Percentiles rank a stretch among this genome's conserved stretches.
phyloP scores from a whole-genome alignment of 2,888 invertebrate species.

The Eupithecia subumbrata region DNA sequence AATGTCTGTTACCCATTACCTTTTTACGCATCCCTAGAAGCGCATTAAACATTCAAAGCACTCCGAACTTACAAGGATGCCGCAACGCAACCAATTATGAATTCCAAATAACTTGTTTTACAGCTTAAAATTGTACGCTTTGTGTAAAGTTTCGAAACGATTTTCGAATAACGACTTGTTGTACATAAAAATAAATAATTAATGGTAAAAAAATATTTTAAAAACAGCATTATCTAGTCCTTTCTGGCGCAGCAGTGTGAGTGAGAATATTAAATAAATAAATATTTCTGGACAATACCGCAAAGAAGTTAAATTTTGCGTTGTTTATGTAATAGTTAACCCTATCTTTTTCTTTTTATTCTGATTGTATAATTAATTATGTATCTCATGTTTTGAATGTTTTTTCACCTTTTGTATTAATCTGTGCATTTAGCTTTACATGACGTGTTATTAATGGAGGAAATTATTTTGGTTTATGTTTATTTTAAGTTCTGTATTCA shows the following conservation, averaged over 20 bases:
- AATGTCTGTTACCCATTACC: conserved; percentile 18
- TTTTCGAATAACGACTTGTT: neutral
- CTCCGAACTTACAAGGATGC: conserved; percentile 27
- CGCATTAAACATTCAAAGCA: conserved; percentile 32
- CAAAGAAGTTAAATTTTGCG: no score
- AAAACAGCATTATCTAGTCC: neutral
- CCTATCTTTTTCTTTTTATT: no score
- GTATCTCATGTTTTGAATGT: no score
- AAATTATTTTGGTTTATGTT: no score
- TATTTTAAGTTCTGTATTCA: no score
- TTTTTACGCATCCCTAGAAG: conserved; percentile 26
- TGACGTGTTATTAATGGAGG: no score
- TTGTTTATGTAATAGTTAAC: no score
- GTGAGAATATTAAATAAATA: neutral
- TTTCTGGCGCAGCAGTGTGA: neutral
- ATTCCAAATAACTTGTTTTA: conserved; percentile 16
- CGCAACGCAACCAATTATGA: conserved; percentile 29
- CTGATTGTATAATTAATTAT: no score
- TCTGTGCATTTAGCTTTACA: no score
- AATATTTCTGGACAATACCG: no score
- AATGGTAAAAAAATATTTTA: neutral
- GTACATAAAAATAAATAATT: neutral
- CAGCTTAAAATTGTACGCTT: conserved; percentile 3
- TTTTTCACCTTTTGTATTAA: no score
- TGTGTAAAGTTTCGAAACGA: conserved; percentile 5